phyloP scores from a whole-genome alignment of 2,888 invertebrate genomes.

The Theristus sp. region DNA sequence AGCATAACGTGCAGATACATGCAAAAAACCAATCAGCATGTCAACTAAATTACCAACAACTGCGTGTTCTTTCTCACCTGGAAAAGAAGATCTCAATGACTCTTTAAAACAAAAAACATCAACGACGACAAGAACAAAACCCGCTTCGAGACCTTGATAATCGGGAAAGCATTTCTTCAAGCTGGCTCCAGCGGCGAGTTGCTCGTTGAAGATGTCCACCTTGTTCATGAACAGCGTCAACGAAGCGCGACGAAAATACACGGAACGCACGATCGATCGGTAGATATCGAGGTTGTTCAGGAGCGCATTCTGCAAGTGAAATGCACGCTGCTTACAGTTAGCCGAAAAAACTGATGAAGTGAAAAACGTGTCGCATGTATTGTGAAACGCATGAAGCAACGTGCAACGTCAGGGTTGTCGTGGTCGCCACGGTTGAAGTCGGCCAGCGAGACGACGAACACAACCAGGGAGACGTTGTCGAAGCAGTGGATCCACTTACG shows the following conservation, averaged over 20 bases:
- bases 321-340: neutral
- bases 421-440: slow-evolving; percentile 17
- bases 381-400: too few species aligned
- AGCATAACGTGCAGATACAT: too few species aligned
- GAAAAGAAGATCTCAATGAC: too few species aligned
- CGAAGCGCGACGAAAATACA: slow-evolving; percentile 29
- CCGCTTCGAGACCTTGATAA: neutral
- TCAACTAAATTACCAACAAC: too few species aligned
- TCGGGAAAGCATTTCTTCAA: slow-evolving; percentile 16
- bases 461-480: slow-evolving; percentile 16
- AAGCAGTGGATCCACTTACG: slow-evolving; percentile 20
- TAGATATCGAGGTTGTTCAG: slow-evolving; percentile 16
- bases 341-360: neutral
- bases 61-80: too few species aligned
- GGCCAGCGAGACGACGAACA: slow-evolving; percentile 14
- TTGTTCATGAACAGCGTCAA: slow-evolving; percentile 25
- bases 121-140: neutral
- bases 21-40: too few species aligned
- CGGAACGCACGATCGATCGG: slow-evolving; percentile 26
- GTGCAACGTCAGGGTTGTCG: slow-evolving; percentile 14
- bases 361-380: neutral
- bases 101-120: too few species aligned
- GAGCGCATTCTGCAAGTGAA: slow-evolving; percentile 25
- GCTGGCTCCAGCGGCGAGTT: neutral
- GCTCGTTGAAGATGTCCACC: slow-evolving; percentile 26